Base-by-base conservation (phyloP, 2,888 invertebrate genomes). In the Lasioglossum marginatum region DNA sequence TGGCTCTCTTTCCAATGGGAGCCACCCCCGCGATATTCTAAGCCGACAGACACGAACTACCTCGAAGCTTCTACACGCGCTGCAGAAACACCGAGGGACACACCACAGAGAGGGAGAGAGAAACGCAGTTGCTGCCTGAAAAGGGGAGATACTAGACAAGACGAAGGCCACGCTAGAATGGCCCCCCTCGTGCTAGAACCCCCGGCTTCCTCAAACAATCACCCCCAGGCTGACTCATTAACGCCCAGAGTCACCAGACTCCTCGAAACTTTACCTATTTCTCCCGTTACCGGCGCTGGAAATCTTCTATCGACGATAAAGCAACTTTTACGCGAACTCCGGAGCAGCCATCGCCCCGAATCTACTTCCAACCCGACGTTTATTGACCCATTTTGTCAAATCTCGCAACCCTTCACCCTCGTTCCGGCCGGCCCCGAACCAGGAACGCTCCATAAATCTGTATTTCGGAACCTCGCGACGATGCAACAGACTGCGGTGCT, bases 11-110 rank as follows among this genome's bases (percentile, higher is more conserved):
- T 66, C 34, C 66, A 10, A 23, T 82, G 82, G 68, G 82, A 81
- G 82, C 90, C 92, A 87, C 92, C 92, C 91, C 92, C 93, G 90
- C 91, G 91, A 92, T 92, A 92, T 92, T 93, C 93, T 91, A 92
- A 91, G 90, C 92, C 79, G 89, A 89, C 89, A 81, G 89, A 89
- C 89, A 81, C 76, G 82, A 82, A 77, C 90, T 85, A 77, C 57
- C 76, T 57, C 83, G 43, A 31, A 82, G 91, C 84, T 91, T 90
- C 68, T 79, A 31, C 66, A 77, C 63, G 81, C 73, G n/a, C 52
- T 31, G 63, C 63, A 31, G 63, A 19, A 63, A 31, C 63, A 31
- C n/a, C 31, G 16, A 31, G 63, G 31, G 63, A 63, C 31, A 63
- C 31, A 19, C 8, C 57, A 73, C 85, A 60, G 71, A 83, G 85